Base-by-base conservation (phyloP, 2,113 vertebrate genomes). In the Micronisus gabar region DNA sequence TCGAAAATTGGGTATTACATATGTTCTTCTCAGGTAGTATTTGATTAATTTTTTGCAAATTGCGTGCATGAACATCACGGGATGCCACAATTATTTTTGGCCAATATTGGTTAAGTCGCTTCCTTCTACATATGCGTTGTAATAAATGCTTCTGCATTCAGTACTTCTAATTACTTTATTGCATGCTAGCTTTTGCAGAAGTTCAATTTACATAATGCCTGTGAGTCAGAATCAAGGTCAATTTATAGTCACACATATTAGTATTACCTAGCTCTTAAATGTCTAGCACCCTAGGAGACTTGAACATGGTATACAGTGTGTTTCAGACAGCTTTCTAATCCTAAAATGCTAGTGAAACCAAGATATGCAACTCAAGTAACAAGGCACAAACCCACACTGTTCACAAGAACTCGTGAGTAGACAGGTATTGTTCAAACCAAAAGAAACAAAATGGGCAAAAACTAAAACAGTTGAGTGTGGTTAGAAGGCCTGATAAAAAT, bases 41-140 rank as follows among this genome's bases (percentile, higher is more conserved):
- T 83, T 65, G 47, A 23, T 50, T 48, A 23, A 2, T 27, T 53
- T 81, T 71, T 87, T 62, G 10, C 23, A 27, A 80, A 55, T 68
- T 58, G 11, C 9, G 13, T 47, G 26, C 20, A 8, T 52, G 13
- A 50, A 16, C 7, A 1, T 50, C 63, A 23, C 5, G 34, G 29
- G 16, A 63, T 84, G 47, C 18, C 8, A 11, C 3, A 5, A 10
- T 71, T 59, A 29, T 5, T 81, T 84, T 80, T 80, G 59, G 4
- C 45, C 47, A 15, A 4, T 45, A 15, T 5, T 83, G 32, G 6
- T 73, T 72, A 56, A 70, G 5, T 83, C 52, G 19, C 17, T 76
- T 76, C 15, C 13, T 86, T 87, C 8, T 75, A 4, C 8, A 0
- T 40, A 19, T 14, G 18, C 0, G 0, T 22, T 85, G 10, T 93